Base-by-base conservation (phyloP, 2,888 invertebrate genomes). In the Standfussiana lucernea region DNA sequence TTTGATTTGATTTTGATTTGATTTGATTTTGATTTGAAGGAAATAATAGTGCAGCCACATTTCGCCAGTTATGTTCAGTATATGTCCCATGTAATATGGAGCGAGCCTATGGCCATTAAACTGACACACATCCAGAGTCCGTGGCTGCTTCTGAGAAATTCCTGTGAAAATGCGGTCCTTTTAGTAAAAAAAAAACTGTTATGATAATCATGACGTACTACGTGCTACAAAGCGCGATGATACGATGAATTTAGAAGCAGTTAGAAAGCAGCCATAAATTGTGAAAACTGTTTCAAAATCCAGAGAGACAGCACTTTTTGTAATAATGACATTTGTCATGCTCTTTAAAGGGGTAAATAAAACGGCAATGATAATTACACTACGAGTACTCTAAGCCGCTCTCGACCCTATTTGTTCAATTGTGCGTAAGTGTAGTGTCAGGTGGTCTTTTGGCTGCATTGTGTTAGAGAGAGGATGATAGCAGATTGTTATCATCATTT, bases 321-420 rank as follows among this genome's bases (percentile, higher is more conserved):
- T 15, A 47, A 28, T 77, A 73, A 73, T 77, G 45, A 47, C 79
- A 78, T 69, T 71, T 78, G 70, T 70, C 21, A 70, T 56, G 61
- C 40, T 73, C 35, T 53, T 28, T 50, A 53, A n/a, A 71, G 35
- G 62, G 74, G 47, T 70, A 70, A 73, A 74, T 74, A 84, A 37
- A 74, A 71, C 42, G n/a, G 47, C 73, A 82, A 62, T 73, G 56
- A 82, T 72, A 64, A 84, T 84, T 78, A 71, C 24, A 65, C 35
- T 73, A 15, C 24, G 37, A 59, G 82, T 68, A 71, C 67, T 84
- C 35, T 64, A 82, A 84, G 61, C 66, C 37, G 80, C 66, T 74
- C 15, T 59, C 74, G 67, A 73, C 85, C 70, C 62, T 86, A 62
- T 86, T 86, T 83, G 77, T 75, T 80, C 86, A 80, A 83, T 80